phyloP scores from a whole-genome alignment of 53 echinoderm and acorn worm genomes.

The Holothuria scabra region DNA sequence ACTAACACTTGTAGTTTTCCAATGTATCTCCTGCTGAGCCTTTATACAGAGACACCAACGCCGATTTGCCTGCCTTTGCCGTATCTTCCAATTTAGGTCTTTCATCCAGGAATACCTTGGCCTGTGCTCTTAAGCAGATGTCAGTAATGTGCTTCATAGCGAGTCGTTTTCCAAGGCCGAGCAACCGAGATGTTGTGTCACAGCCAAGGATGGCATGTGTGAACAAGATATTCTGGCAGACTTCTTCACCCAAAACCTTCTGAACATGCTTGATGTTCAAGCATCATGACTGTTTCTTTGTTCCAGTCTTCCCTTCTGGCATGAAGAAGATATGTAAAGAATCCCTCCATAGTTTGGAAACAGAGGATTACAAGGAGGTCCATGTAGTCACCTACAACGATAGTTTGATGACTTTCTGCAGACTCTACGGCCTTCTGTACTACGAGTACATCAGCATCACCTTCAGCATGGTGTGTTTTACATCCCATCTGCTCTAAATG shows the following conservation, averaged over 20 bases:
- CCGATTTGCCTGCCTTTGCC: not conserved
- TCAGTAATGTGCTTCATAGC: not conserved
- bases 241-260: not conserved
- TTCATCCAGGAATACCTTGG: not conserved
- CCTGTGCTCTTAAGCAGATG: not conserved
- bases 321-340: no score
- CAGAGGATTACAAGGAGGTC: conserved; percentile 1
- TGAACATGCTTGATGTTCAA: no score
- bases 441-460: not conserved
- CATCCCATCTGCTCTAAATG: not conserved
- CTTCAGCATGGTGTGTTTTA: no score
- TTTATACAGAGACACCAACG: no score
- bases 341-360: not conserved
- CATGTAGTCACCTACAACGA: not conserved
- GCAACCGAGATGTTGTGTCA: not conserved
- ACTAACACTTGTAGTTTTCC: not conserved
- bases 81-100: not conserved
- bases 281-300: not conserved
- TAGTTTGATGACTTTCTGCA: not conserved
- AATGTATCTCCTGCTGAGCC: not conserved
- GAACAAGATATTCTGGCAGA: no score
- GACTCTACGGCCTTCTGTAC: not conserved
- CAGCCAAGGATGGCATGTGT: no score
- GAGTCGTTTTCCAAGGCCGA: not conserved
- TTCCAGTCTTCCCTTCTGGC: conserved; percentile 9